Percentiles rank a stretch among this genome's conserved stretches.
Conservation (phyloP, 2,113 vertebrate genomes). For the Corvus hawaiiensis region DNA sequence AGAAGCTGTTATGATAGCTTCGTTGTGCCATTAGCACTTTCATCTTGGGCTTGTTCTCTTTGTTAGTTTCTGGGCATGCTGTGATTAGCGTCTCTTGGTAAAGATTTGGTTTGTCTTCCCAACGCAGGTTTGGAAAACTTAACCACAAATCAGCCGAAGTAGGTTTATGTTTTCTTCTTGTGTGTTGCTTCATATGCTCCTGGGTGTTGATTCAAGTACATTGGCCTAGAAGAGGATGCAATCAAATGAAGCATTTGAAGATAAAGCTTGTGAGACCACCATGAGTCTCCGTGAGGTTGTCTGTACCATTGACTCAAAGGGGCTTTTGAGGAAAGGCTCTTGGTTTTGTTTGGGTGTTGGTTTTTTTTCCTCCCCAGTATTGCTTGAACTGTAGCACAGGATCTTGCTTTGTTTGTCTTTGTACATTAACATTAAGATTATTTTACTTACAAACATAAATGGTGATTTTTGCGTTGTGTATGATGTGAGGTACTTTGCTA, state of each 20-base stretch:
- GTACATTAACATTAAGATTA: not conserved
- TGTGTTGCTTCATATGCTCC: rapidly evolving
- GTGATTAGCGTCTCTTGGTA: not conserved
- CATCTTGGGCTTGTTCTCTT: rapidly evolving
- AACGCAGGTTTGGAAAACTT: not conserved
- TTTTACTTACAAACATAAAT: not conserved
- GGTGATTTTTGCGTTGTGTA: not conserved
- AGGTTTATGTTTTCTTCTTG: not conserved
- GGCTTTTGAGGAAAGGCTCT: not conserved
- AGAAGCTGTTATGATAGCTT: not conserved
- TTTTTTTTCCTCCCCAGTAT: not conserved
- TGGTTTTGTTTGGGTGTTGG: not conserved
- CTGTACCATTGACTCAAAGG: not conserved
- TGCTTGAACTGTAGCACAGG: not conserved
- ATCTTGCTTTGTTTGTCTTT: not conserved
- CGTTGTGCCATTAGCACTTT: not conserved
- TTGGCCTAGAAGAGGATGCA: not conserved
- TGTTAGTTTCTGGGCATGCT: not conserved
- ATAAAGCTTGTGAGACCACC: rapidly evolving
- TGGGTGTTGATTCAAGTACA: not conserved
- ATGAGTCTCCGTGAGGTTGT: not conserved
- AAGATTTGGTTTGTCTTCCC: not conserved
- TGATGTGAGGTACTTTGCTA: not conserved
- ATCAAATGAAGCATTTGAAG: not conserved
- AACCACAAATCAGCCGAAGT: too few species aligned